A percentile compares a stretch with the other conserved stretches of the same genome.
Conservation (phyloP, 2,888 invertebrate genomes). For the Drosophila pullipes region DNA sequence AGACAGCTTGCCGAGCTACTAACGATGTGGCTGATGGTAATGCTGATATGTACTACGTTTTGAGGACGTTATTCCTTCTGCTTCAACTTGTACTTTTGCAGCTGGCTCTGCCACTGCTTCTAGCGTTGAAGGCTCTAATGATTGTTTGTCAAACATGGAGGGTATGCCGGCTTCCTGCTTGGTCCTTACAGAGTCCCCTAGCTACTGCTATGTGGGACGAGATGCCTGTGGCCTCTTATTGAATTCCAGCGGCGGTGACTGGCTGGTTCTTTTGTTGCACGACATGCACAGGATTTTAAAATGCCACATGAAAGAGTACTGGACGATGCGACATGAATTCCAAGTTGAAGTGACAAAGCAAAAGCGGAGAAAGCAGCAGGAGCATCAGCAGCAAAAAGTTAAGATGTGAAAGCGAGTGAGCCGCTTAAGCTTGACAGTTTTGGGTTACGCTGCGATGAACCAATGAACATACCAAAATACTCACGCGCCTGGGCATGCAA, state of each 20-base stretch:
- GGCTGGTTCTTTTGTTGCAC: constrained; percentile 47
- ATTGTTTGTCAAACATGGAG: constrained; percentile 75
- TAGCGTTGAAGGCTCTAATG: constrained; percentile 70
- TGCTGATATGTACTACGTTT: constrained; percentile 48
- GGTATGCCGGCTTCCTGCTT: constrained; percentile 25
- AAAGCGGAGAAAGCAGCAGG: constrained; percentile 40
- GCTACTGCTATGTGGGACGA: constrained; percentile 9
- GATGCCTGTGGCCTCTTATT: constrained; percentile 58
- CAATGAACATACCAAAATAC: constrained; percentile 65
- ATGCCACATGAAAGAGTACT: constrained; percentile 68
- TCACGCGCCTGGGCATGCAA: constrained; percentile 63
- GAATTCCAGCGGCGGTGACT: constrained; percentile 64
- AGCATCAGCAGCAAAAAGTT: constrained; percentile 9
- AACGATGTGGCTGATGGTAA: constrained; percentile 65
- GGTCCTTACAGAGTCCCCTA: constrained; percentile 15
- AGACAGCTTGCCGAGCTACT: constrained; percentile 53
- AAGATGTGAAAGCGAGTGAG: constrained; percentile 38
- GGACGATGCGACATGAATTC: constrained; percentile 71
- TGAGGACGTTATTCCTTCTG: constrained; percentile 14
- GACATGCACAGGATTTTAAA: constrained; percentile 77
- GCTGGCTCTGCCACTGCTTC: constrained; percentile 17
- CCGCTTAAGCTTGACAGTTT: constrained; percentile 73
- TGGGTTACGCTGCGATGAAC: constrained; percentile 75
- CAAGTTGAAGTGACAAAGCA: constrained; percentile 73
- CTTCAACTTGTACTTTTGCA: constrained; percentile 23